Base-by-base conservation (phyloP, 2,888 invertebrate genomes). In the Drosophila mayaguana region DNA sequence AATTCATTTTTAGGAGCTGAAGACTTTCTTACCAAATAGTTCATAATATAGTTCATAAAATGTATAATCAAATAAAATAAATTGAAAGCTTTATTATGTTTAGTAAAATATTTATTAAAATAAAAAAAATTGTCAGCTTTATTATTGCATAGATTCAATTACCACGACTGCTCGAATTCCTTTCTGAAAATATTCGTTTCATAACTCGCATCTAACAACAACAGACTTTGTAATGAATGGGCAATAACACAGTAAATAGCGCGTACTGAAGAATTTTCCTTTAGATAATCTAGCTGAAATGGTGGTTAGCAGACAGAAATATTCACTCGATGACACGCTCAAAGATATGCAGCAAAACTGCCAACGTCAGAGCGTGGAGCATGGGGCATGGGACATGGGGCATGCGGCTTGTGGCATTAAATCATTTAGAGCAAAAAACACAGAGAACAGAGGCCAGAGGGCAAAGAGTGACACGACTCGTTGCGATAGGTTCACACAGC, bases 401-500 rank as follows among this genome's bases (percentile, higher is more conserved):
- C 67, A 63, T 64, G 70, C 57, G 68, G 43, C 67, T 63, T 64
- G 70, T 50, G 72, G 70, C 59, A 38, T 48, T 59, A 73, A 72
- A 72, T 74, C 67, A 76, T 76, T 65, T 62, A 61, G 68, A 77
- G 50, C 55, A 66, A 59, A 70, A 59, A 32, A n/a, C n/a, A 54
- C 53, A 22, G 45, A 12, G 22, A 8, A 51, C 51, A 18, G 53
- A 50, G 51, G 67, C 62, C 36, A 57, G 38, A 57, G 74, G 59
- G 48, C 45, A 54, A 53, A 12, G 25, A 43, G 57, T 45, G 64
- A 40, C 61, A 66, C 43, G 57, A 65, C 38, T 63, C 78, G 70
- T 40, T 56, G 63, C 70, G 78, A 77, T 74, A 63, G 83, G 80
- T 87, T 84, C 80, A 62, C 76, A 74, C 74, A 85, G 72, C 83